Evolutionary conservation across 2,113 vertebrate genomes (phyloP).

Genomic region (Ramphastos sulfuratus): DNA sequence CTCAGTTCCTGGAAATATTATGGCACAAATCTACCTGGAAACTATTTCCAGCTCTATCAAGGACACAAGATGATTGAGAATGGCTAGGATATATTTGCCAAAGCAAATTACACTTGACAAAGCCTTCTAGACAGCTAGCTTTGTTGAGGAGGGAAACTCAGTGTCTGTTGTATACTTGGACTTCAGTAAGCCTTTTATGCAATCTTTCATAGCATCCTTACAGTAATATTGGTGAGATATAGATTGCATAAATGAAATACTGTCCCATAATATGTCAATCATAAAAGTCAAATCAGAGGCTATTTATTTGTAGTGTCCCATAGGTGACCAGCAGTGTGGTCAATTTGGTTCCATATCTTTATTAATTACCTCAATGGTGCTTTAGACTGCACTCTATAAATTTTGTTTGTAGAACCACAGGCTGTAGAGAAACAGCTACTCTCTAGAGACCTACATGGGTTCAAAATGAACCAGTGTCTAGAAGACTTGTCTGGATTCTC

Average conservation of each 20-base stretch:
- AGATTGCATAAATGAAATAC: background rate
- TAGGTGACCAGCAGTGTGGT: background rate
- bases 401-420: background rate
- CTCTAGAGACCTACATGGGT: background rate
- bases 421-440: background rate
- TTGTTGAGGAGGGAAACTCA: background rate
- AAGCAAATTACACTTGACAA: background rate
- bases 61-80: background rate
- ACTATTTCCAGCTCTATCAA: background rate
- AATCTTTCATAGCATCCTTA: background rate
- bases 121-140: too few relatives aligned
- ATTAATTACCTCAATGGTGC: background rate
- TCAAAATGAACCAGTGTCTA: background rate
- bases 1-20: background rate
- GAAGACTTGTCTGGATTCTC: background rate
- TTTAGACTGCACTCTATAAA: background rate
- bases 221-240: background rate
- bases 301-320: background rate
- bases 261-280: too few relatives aligned
- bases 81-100: background rate
- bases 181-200: background rate
- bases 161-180: background rate
- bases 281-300: background rate
- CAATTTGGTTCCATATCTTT: background rate
- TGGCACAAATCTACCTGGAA: background rate